These are phyloP conservation scores for Epirrita christyi DNA, from an alignment of 2,888 invertebrate genomes.

Conservation along the genomic window DNA sequence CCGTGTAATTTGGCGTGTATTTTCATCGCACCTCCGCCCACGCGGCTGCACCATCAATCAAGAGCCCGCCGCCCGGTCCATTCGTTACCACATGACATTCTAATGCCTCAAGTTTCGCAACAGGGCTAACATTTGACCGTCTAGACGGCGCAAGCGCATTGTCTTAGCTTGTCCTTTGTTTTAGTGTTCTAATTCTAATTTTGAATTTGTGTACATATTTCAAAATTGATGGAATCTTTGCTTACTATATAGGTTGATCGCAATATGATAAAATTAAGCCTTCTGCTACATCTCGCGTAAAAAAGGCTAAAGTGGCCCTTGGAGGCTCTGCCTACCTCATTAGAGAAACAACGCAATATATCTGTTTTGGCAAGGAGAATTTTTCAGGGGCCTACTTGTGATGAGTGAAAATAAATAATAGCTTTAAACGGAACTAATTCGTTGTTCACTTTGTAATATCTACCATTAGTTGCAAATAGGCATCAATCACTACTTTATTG, in stretches of 20 bases:
- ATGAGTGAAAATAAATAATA: no score
- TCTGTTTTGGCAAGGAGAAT: no score
- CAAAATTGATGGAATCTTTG: not conserved
- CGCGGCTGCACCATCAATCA: slow-evolving; percentile 73
- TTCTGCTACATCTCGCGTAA: no score
- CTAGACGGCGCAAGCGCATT: slow-evolving; percentile 38
- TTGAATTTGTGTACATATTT: slow-evolving; percentile 1
- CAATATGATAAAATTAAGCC: no score
- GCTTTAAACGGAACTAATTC: not conserved
- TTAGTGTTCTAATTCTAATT: slow-evolving; percentile 12
- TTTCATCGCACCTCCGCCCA: slow-evolving; percentile 70
- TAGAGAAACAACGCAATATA: no score
- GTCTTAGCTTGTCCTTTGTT: slow-evolving; percentile 49
- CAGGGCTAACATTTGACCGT: slow-evolving; percentile 68
- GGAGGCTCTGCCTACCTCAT: no score
- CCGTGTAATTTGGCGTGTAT: slow-evolving; percentile 70
- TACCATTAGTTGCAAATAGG: slow-evolving; percentile 47
- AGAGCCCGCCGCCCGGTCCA: slow-evolving; percentile 53
- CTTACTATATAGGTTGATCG: no score
- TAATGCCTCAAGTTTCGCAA: slow-evolving; percentile 71
- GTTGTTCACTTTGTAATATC: slow-evolving; percentile 47
- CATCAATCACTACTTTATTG: slow-evolving; percentile 52
- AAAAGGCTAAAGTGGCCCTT: no score
- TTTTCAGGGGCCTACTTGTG: no score
- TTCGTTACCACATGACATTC: slow-evolving; percentile 74